Base-by-base conservation (phyloP, 2,113 vertebrate species). In the Acanthochromis polyacanthus region DNA sequence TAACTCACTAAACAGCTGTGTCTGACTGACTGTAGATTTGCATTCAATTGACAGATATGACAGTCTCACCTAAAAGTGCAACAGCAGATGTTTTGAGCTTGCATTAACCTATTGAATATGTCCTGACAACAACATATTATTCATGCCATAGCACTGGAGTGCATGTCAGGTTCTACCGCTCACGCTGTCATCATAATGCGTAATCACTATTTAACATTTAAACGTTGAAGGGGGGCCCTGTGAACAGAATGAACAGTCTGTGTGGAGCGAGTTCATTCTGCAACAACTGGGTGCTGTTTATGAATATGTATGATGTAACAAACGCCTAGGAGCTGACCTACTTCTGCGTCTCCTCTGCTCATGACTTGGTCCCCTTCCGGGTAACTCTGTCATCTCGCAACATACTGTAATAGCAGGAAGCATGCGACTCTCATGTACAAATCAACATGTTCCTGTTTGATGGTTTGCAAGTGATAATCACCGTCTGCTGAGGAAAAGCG, bases 221-320 rank as follows among this genome's bases (percentile, higher is more conserved):
- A 85, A 85, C 11, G 51, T 78, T 80, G 69, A 64, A 60, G 58
- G 19, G 59, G 65, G 80, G 80, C 57, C 73, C 81, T 70, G 75
- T 86, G 81, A 87, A 28, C 25, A 88, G 82, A 90, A 81, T 79
- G 85, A 91, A 91, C 78, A 86, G 82, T 73, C 83, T 86, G 86
- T 40, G 63, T 60, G 78, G 80, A 85, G 87, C 57, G 82, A 88
- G 85, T 89, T 82, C 38, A 58, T 89, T 79, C 83, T 55, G 58
- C 78, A 89, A 90, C 90, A 87, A 92, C 87, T 89, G 90, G 88
- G 89, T 89, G 87, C 85, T 77, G 88, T 89, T 90, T 81, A 92
- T 93, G 91, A 93, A 93, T 93, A 93, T 92, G 88, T 60, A 91
- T 89, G 91, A 91, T 88, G 88, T 91, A 93, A 93, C 89, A 86